Base-by-base conservation (phyloP, 1,140 invertebrate genomes). In the Zophobas morio region DNA sequence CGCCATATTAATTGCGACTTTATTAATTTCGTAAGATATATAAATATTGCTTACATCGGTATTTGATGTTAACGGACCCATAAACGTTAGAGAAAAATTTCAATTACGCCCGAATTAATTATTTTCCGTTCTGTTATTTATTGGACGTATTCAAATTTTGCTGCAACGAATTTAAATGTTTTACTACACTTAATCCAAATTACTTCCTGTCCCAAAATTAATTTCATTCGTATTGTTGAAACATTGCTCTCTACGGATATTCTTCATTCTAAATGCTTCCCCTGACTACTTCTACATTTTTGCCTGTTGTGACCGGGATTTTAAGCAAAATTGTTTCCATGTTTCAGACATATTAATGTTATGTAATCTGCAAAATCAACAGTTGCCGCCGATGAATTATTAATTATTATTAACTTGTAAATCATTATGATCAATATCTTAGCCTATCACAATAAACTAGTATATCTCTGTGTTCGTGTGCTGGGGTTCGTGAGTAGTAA, bases 111-210 rank as follows among this genome's bases (percentile, higher is more conserved):
- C 60, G 39, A 66, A 66, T 66, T 66, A 66, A 66, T 66, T 66
- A 66, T 46, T 66, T 66, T 66, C 60, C 60, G 42, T 66, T 66
- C 60, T 36, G 60, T 66, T 66, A 66, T 66, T 66, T 66, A 66
- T 66, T 66, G 39, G 36, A 34, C 39, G 60, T 66, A 66, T 66
- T 66, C 33, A 66, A 66, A 66, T 66, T 66, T 46, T 66, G 60
- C 60, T 66, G 60, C 60, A 66, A 42, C 60, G 39, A 66, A 66
- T 66, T 66, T 42, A 66, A 66, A 66, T 66, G 60, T 66, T 66
- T 66, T 66, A 66, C 60, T 42, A 66, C 60, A 66, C 60, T 60
- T 60, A 60, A 60, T 60, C 56, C 36, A 60, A 60, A 60, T 60
- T 60, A 60, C 56, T 66, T 66, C 60, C 60, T 66, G 37, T 42